A percentile compares a stretch with the other conserved stretches of the same genome.
phyloP scores from a whole-genome alignment of 2,888 invertebrate genomes.

The Cepaea hortensis region DNA sequence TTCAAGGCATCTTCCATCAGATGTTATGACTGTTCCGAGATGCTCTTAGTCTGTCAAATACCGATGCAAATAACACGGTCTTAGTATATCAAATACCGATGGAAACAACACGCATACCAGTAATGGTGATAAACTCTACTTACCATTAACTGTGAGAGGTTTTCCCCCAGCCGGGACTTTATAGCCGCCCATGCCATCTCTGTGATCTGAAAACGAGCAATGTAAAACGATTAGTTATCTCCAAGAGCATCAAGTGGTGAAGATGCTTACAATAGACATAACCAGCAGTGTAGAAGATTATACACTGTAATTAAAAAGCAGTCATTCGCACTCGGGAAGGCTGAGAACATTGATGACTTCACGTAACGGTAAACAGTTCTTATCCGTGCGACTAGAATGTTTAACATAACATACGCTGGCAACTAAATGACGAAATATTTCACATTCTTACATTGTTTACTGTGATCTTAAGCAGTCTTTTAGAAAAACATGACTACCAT shows the following conservation, averaged over 20 bases:
- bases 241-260: not conserved
- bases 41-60: no score
- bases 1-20: no score
- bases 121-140: not conserved
- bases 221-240: not conserved
- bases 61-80: no score
- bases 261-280: not conserved
- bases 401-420: not conserved
- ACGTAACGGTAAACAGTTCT: no score
- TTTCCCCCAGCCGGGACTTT: conserved; percentile 61
- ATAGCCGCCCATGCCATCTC: conserved; percentile 67
- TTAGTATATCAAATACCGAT: no score
- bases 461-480: not conserved
- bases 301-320: no score
- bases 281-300: no score
- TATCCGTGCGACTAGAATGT: no score
- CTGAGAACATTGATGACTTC: no score
- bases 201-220: conserved; percentile 8
- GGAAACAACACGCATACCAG: not conserved
- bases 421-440: not conserved
- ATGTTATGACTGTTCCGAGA: no score
- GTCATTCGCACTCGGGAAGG: no score
- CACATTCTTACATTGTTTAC: not conserved
- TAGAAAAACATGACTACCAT: no score
- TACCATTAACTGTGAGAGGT: conserved; percentile 63